Evolutionary conservation across 2,113 vertebrate genomes (phyloP).

Genomic region (Callospermophilus lateralis): DNA sequence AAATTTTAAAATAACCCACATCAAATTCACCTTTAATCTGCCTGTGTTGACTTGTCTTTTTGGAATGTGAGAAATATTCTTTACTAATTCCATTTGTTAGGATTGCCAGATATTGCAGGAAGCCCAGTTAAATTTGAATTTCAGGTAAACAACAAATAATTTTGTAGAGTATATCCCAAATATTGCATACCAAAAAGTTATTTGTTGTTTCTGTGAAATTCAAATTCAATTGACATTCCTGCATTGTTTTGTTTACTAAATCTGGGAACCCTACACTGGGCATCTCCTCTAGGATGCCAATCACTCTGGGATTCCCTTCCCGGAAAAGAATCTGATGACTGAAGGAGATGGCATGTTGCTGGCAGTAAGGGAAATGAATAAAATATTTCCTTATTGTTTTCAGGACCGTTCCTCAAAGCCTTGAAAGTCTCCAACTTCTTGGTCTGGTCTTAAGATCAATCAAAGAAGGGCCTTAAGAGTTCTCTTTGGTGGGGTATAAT

Average conservation of each 20-base stretch:
- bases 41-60: background rate
- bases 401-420: too few relatives aligned
- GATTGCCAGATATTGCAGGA: background rate
- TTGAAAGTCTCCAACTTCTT: too few relatives aligned
- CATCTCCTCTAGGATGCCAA: background rate
- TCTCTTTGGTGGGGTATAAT: too few relatives aligned
- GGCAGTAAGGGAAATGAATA: background rate
- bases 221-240: background rate
- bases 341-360: background rate
- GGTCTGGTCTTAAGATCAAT: too few relatives aligned
- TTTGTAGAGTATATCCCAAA: too few relatives aligned
- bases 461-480: too few relatives aligned
- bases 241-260: background rate
- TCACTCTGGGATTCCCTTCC: background rate
- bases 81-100: background rate
- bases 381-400: too few relatives aligned
- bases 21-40: background rate
- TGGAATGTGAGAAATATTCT: background rate
- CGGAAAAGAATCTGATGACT: too few relatives aligned
- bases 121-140: too few relatives aligned
- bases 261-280: background rate
- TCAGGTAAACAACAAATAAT: too few relatives aligned
- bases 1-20: background rate
- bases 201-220: background rate
- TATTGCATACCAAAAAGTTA: background rate